Conservation (phyloP, 2,797 vertebrate genomes). For the Pseudochirops corinnae region DNA sequence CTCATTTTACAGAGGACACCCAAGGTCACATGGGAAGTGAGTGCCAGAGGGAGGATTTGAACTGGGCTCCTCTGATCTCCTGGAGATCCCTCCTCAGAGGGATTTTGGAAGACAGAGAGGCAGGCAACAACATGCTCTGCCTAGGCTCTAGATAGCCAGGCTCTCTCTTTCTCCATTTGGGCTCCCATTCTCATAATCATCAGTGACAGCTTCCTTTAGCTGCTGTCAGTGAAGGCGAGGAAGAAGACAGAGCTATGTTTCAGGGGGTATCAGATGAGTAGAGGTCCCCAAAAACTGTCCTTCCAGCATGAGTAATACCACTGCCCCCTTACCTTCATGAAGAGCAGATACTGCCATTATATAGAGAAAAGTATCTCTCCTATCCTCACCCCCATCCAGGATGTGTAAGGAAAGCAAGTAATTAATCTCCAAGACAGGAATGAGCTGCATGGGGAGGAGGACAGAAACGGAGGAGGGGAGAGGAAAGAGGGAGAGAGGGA, state of each 20-base stretch:
- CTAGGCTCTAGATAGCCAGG: not conserved
- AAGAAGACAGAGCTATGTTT: not conserved
- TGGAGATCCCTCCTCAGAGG: not conserved
- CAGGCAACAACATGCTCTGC: not conserved
- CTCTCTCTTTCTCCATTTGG: not conserved
- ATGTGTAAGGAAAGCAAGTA: conserved; percentile 26
- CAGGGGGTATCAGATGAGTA: not conserved
- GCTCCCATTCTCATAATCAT: not conserved
- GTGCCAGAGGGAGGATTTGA: not conserved
- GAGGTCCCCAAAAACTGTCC: not conserved
- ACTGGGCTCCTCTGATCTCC: not conserved
- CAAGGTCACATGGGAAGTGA: not conserved
- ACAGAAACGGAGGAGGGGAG: not conserved
- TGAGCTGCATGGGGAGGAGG: conserved; percentile 10
- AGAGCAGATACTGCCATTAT: conserved; percentile 24
- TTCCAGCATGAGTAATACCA: not conserved
- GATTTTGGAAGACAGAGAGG: not conserved
- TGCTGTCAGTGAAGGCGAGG: not conserved
- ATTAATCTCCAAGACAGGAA: conserved; percentile 58
- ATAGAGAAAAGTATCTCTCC: not conserved
- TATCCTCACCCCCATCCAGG: not conserved
- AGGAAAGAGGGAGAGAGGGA: not conserved
- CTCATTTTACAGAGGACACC: not conserved
- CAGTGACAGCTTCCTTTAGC: not conserved
- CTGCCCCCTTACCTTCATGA: not conserved